These are phyloP conservation scores for Trachelus iudaicus DNA, from an alignment of 2,888 invertebrate species.

Conservation along the genomic window DNA sequence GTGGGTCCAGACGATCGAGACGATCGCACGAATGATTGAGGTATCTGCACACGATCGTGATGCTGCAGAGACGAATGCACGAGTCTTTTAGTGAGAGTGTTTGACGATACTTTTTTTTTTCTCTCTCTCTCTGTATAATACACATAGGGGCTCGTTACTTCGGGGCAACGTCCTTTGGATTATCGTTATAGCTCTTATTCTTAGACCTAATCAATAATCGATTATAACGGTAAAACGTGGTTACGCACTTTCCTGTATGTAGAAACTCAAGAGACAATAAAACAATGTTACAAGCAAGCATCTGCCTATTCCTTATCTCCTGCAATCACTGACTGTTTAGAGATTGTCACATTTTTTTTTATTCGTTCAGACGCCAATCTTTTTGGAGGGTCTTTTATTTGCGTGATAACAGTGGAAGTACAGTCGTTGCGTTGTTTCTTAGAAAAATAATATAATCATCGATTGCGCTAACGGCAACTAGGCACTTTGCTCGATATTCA, in stretches of 20 bases:
- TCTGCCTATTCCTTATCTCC: background rate
- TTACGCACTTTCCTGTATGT: slow-evolving; percentile 45
- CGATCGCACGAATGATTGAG: slow-evolving; percentile 2
- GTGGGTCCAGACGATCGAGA: background rate
- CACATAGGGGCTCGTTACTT: background rate
- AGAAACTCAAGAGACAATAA: slow-evolving; percentile 47
- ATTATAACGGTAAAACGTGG: slow-evolving; percentile 41
- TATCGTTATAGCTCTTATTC: slow-evolving; percentile 6
- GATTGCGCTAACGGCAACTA: background rate
- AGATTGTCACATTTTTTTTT: background rate
- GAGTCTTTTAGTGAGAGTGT: background rate
- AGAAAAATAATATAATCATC: background rate
- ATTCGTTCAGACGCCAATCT: background rate
- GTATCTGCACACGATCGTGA: background rate
- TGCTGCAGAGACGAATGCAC: background rate
- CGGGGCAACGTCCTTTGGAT: background rate
- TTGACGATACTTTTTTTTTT: background rate
- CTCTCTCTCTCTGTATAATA: background rate
- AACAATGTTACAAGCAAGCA: slow-evolving; percentile 36
- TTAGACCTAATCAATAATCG: slow-evolving; percentile 30
- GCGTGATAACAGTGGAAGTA: background rate
- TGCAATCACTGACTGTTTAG: background rate
- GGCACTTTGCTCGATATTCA: background rate
- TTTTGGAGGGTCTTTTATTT: background rate
- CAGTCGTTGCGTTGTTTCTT: background rate